Evolutionary conservation across 2,797 vertebrate genomes (phyloP).

Genomic region (Diglossa cyanea): DNA sequence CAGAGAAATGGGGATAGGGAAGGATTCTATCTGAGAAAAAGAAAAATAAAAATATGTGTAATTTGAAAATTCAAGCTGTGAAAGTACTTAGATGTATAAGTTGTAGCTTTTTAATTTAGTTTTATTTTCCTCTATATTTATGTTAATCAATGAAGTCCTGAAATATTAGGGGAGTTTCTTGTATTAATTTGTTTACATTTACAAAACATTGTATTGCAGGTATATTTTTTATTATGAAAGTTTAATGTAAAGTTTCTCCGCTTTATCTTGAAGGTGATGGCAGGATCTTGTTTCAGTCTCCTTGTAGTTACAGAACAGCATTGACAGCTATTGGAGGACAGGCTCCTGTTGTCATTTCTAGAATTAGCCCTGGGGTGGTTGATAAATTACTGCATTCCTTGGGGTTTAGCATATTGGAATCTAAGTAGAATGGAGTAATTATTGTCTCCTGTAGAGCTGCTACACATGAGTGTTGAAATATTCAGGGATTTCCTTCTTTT

Average conservation of each 20-base stretch:
- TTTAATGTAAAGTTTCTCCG: not conserved
- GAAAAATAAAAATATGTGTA: not conserved
- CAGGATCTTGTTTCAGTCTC: not conserved
- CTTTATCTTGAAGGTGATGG: not conserved
- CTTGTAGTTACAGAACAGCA: not conserved
- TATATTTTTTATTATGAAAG: not conserved
- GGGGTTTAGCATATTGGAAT: not conserved
- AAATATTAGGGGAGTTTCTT: not conserved
- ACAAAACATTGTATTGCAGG: not conserved
- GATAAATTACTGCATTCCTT: not conserved
- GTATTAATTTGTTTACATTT: not conserved
- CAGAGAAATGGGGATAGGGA: not conserved
- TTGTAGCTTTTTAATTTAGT: not conserved
- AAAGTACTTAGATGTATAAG: not conserved
- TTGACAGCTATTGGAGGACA: not conserved
- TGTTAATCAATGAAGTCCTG: not conserved
- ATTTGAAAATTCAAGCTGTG: not conserved
- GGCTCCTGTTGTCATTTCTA: not conserved
- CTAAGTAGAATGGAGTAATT: not conserved
- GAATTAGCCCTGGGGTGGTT: not conserved
- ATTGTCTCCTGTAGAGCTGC: not conserved
- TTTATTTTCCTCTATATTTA: not conserved
- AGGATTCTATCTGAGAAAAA: not conserved
- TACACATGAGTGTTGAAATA: not conserved
- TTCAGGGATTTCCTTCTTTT: not conserved